phyloP scores from a whole-genome alignment of 2,113 vertebrate species.

The Malurus elegans region DNA sequence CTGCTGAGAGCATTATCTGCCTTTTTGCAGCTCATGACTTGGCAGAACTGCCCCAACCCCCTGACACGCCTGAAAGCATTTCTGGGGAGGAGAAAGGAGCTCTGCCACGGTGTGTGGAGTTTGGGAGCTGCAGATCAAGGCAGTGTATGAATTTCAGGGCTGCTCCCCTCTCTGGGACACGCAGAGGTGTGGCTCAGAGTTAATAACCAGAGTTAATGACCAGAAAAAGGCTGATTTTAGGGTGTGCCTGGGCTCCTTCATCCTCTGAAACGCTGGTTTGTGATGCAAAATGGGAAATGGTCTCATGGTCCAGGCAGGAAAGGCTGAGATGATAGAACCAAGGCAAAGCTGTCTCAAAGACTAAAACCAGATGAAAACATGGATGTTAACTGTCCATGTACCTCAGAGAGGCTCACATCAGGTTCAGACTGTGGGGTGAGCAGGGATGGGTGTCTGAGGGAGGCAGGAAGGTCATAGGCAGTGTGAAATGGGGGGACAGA shows the following conservation, averaged over 20 bases:
- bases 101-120: neutral
- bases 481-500: neutral
- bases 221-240: neutral
- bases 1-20: neutral
- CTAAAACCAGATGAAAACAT: neutral
- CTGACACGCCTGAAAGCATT: neutral
- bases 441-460: neutral
- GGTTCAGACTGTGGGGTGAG: neutral
- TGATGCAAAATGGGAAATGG: neutral
- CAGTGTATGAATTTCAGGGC: fast-evolving
- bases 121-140: neutral
- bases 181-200: neutral
- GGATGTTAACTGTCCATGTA: neutral
- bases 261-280: fast-evolving
- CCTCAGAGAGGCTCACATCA: neutral
- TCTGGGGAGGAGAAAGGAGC: neutral
- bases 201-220: neutral
- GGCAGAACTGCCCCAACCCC: neutral
- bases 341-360: neutral
- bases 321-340: neutral
- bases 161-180: neutral
- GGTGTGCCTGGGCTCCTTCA: neutral
- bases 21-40: neutral
- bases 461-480: neutral
- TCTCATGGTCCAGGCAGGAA: neutral